These are phyloP conservation scores for Dromococcyx pavoninus DNA, from an alignment of 2,797 vertebrate species.

Conservation along the genomic window DNA sequence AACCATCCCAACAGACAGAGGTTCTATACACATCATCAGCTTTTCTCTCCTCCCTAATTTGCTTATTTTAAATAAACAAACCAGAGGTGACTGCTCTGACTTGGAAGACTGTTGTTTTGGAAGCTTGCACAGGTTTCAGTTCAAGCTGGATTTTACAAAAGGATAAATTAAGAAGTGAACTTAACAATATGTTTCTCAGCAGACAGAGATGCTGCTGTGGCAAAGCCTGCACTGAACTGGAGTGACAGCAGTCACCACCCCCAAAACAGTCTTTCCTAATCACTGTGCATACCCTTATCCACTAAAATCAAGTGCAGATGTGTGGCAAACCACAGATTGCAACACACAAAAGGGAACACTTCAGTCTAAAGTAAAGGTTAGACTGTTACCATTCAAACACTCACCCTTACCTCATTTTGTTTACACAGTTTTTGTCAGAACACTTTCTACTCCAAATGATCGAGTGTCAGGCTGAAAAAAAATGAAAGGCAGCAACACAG, in stretches of 20 bases:
- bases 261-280: background rate
- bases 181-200: background rate
- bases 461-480: background rate
- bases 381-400: background rate
- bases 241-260: background rate
- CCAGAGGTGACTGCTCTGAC: background rate
- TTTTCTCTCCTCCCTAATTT: background rate
- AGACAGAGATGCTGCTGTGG: background rate
- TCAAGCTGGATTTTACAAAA: background rate
- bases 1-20: background rate
- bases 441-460: background rate
- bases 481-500: background rate
- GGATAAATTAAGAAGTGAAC: background rate
- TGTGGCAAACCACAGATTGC: background rate
- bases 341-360: background rate
- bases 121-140: background rate
- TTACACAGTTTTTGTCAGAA: background rate
- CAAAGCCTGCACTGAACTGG: background rate
- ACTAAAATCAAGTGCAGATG: background rate
- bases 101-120: background rate
- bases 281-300: accelerated
- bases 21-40: background rate
- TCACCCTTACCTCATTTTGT: background rate
- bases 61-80: background rate
- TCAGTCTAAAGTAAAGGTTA: background rate